These are phyloP conservation scores for Eupithecia vulgata DNA, from an alignment of 2,888 invertebrate species.

Conservation along the genomic window DNA sequence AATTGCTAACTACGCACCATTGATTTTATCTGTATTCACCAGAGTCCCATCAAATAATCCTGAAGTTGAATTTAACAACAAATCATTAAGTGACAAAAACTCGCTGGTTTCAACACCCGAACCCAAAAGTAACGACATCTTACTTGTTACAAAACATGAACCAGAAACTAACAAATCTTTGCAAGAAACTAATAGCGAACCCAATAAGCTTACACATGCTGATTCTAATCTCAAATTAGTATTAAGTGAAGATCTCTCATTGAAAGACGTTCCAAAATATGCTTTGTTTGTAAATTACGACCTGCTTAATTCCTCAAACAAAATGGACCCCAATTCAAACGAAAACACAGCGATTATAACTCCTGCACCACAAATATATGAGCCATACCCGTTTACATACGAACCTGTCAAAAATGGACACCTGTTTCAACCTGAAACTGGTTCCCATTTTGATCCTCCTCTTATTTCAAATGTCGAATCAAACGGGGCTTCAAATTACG, in stretches of 20 bases:
- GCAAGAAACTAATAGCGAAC: not conserved
- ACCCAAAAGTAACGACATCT: not conserved
- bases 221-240: not conserved
- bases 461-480: not conserved
- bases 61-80: not conserved
- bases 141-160: not conserved
- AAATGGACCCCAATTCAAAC: not conserved
- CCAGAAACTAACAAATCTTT: not conserved
- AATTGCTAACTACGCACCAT: not conserved
- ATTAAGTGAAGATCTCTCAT: not conserved
- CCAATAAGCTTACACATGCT: not conserved
- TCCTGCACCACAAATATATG: not conserved
- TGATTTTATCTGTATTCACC: not conserved
- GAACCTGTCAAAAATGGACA: not conserved
- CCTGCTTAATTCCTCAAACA: not conserved
- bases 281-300: not conserved
- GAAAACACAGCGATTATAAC: not conserved
- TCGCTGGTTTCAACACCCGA: not conserved
- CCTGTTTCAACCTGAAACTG: not conserved
- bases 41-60: not conserved
- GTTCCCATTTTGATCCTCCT: not conserved
- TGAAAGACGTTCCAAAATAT: not conserved
- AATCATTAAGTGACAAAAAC: not conserved
- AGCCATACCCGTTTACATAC: not conserved
- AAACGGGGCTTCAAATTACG: not conserved